A percentile compares a stretch with the other conserved stretches of the same genome.
phyloP scores from a whole-genome alignment of 2,113 vertebrate genomes.

The Oreocharis arfaki region DNA sequence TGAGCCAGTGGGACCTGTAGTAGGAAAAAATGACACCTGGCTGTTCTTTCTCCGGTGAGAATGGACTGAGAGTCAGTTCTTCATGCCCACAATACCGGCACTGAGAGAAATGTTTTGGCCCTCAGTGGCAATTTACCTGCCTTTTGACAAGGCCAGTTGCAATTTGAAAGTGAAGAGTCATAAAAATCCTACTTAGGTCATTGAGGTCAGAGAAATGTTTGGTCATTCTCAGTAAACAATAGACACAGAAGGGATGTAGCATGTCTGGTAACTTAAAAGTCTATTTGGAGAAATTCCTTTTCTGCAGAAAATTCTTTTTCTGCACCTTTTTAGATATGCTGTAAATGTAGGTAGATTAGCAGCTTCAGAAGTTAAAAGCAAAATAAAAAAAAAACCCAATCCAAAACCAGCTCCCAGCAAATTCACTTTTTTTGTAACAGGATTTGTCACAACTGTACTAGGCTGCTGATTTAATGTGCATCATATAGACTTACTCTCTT shows the following conservation, averaged over 20 bases:
- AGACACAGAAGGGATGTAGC: background rate
- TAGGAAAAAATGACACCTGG: background rate
- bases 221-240: background rate
- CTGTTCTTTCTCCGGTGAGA: background rate
- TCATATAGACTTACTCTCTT: background rate
- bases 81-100: background rate
- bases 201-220: background rate
- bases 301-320: background rate
- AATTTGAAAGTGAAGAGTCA: background rate
- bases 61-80: background rate
- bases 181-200: background rate
- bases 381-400: background rate
- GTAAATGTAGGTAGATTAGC: background rate
- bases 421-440: background rate
- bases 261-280: background rate
- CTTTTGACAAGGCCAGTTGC: background rate
- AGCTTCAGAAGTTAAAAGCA: background rate
- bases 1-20: background rate
- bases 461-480: background rate
- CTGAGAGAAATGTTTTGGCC: background rate
- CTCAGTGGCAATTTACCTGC: background rate
- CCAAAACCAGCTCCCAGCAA: background rate
- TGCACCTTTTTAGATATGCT: background rate
- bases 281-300: background rate
- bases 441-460: background rate